Base-by-base conservation (phyloP, 2,888 invertebrate species). In the Machimus rusticus region DNA sequence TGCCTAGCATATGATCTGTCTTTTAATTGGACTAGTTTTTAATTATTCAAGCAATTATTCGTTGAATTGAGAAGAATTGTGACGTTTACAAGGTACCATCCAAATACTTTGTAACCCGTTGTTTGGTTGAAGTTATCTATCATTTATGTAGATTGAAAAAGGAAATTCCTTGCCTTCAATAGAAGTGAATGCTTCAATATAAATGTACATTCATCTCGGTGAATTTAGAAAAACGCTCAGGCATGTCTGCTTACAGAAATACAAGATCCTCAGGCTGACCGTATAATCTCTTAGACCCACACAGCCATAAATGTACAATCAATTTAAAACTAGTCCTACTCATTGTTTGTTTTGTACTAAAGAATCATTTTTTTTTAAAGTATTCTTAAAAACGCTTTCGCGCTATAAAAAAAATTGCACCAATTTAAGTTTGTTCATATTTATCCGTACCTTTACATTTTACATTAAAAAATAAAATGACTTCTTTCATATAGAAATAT, bases 321-420 rank as follows among this genome's bases (percentile, higher is more conserved):
- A 39, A 43, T 78, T 78, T 78, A 78, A 78, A 78, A 39, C 51
- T 79, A 39, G 31, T 79, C 12, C 51, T 79, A 31, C 28, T 51
- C 51, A 79, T 51, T 79, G 46, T 78, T 79, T 79, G 51, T 79
- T 79, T 79, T 79, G 79, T 79, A 79, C 79, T 79, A 51, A 79
- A 79, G 51, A 79, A 66, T 66, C 28, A 23, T 28, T 55, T 19
- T 66, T 57, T 57, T 31, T 31, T 55, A 79, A 34, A 28, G 51
- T 46, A 79, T 51, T 28, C 51, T 19, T 51, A 79, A 28, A 51
- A 79, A 46, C 31, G 51, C 31, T n/a, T 79, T 31, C 28, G 28
- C 66, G 66, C 16, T 82, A 66, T 57, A 82, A 82, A 82, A 74
- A 74, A 82, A 82, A 82, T 82, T 66, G 82, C 57, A 37, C 37